Evolutionary conservation across 2,113 vertebrate genomes (phyloP).

Genomic region (Elgaria multicarinata): DNA sequence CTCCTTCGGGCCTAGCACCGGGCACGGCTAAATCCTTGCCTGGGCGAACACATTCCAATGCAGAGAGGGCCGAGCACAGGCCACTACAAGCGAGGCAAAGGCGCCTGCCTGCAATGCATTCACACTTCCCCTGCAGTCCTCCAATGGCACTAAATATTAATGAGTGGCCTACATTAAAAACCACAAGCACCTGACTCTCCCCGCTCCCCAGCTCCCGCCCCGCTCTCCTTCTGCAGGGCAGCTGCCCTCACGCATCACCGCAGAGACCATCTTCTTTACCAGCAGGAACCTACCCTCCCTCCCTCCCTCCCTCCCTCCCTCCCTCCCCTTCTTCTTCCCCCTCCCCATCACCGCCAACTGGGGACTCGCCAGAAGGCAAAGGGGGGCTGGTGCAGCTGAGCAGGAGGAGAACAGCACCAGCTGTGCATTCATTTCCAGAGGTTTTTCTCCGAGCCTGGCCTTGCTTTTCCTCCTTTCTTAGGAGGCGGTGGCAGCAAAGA

Average conservation of each 20-base stretch:
- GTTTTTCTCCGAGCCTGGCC: conserved; percentile 11
- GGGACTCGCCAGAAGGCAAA: conserved; percentile 23
- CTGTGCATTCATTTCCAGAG: conserved; percentile 43
- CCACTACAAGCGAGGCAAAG: background rate
- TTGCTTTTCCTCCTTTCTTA: background rate
- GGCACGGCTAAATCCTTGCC: background rate
- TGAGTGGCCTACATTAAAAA: conserved; percentile 61
- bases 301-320: background rate
- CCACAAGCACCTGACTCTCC: conserved; percentile 52
- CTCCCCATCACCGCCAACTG: background rate
- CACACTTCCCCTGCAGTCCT: conserved; percentile 15
- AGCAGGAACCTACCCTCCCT: conserved; percentile 1
- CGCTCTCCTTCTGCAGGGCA: conserved; percentile 49
- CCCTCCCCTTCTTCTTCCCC: background rate
- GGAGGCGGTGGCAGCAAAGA: background rate
- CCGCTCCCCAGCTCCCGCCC: background rate
- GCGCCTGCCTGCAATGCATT: background rate
- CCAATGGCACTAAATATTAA: conserved; percentile 57
- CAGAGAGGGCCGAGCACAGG: background rate
- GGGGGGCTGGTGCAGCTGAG: background rate
- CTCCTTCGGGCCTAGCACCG: background rate
- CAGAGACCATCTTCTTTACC: conserved; percentile 42
- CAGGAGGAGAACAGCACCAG: background rate
- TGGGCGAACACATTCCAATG: conserved; percentile 14
- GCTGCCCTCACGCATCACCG: conserved; percentile 61